Conservation (phyloP, 2,888 invertebrate genomes). For the Aphodius sticticus region DNA sequence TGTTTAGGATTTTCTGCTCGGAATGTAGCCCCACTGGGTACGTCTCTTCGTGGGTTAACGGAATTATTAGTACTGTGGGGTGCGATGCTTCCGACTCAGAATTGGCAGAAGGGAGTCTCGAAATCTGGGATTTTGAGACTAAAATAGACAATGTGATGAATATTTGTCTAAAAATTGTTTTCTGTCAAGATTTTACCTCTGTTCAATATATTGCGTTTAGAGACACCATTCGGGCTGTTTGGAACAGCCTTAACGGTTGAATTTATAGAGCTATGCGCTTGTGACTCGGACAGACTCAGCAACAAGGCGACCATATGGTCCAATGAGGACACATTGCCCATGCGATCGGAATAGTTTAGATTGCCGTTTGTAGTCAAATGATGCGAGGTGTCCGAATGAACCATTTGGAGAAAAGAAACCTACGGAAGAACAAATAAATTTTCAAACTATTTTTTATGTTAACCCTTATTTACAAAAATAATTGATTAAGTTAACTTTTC, state of each 20-base stretch:
- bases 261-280: slow-evolving; percentile 26
- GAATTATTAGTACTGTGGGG: slow-evolving; percentile 41
- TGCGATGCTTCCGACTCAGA: slow-evolving; percentile 21
- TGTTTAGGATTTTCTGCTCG: slow-evolving; percentile 67
- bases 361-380: slow-evolving; percentile 23
- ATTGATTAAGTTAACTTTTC: not conserved
- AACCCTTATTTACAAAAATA: not conserved
- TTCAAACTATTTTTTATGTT: too few species aligned
- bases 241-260: slow-evolving; percentile 28
- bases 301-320: slow-evolving; percentile 35
- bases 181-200: slow-evolving; percentile 43
- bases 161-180: not conserved
- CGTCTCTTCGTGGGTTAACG: slow-evolving; percentile 37
- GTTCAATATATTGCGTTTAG: slow-evolving; percentile 50
- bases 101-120: slow-evolving; percentile 33
- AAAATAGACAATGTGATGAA: slow-evolving; percentile 28
- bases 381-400: slow-evolving; percentile 47
- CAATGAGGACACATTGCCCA: slow-evolving; percentile 29
- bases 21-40: slow-evolving; percentile 63
- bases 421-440: slow-evolving; percentile 10
- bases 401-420: slow-evolving; percentile 61
- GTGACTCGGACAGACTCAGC: slow-evolving; percentile 33
- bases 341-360: slow-evolving; percentile 27
- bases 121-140: slow-evolving; percentile 41
- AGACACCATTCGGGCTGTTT: slow-evolving; percentile 40